Conservation (phyloP, 2,797 vertebrate species). For the Mormyrus hasselquistii region DNA sequence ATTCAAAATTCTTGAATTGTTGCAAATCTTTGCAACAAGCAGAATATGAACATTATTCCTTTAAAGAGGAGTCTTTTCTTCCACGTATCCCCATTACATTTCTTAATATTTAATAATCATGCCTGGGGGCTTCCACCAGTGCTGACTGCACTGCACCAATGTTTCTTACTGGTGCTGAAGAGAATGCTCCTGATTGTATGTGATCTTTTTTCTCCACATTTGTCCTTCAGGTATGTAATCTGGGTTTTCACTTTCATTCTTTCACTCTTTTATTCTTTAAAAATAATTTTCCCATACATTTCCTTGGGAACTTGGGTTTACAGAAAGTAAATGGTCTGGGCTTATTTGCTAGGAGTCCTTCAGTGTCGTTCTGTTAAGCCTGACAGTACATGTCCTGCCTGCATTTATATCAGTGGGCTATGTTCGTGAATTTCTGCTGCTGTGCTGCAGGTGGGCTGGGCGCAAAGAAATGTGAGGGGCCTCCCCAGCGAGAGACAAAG, state of each 20-base stretch:
- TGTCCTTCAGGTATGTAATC: conserved; percentile 39
- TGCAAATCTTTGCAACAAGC: neutral
- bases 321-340: neutral
- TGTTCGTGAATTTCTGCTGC: conserved; percentile 19
- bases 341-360: neutral
- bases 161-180: conserved; percentile 35
- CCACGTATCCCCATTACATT: neutral
- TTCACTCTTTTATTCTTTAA: neutral
- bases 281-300: neutral
- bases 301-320: neutral
- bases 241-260: conserved; percentile 26
- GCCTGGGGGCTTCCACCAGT: neutral
- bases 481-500: conserved; percentile 56
- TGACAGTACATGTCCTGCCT: neutral
- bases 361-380: neutral
- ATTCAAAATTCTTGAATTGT: neutral
- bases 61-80: neutral
- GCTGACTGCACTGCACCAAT: neutral
- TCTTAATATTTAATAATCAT: conserved; percentile 4
- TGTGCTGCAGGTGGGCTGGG: conserved; percentile 36
- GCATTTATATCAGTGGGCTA: neutral
- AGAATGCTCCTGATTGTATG: conserved; percentile 29
- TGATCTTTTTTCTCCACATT: conserved; percentile 24
- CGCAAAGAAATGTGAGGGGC: conserved; percentile 59
- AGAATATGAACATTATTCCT: neutral